Conservation (phyloP, 2,797 vertebrate genomes). For the Pteropus rufus region DNA sequence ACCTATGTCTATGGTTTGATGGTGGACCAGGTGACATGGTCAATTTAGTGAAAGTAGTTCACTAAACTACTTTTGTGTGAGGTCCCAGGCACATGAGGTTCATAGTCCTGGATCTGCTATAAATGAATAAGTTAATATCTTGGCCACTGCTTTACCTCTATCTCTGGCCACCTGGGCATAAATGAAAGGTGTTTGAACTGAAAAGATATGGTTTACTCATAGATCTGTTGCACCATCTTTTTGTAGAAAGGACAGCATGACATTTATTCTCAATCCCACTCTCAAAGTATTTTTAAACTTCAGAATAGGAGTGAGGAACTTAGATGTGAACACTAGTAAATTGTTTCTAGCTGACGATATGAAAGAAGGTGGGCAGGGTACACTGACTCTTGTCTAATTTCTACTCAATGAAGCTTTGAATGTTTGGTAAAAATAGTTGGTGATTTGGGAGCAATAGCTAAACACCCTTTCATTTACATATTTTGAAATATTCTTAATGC, state of each 20-base stretch:
- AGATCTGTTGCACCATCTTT: constrained; percentile 49
- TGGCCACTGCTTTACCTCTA: not conserved
- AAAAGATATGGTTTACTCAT: constrained; percentile 28
- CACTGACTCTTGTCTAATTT: not conserved
- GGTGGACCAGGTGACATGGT: not conserved
- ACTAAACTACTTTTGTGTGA: not conserved
- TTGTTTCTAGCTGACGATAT: not conserved
- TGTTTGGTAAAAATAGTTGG: constrained; percentile 4
- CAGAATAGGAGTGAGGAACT: not conserved
- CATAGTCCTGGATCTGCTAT: not conserved
- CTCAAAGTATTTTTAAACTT: constrained; percentile 45
- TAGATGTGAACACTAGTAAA: not conserved
- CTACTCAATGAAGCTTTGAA: not conserved
- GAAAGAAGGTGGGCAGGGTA: not conserved
- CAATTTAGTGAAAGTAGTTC: not conserved
- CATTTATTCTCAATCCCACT: constrained; percentile 28
- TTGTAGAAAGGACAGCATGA: constrained; percentile 16
- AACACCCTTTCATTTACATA: not conserved
- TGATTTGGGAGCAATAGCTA: not conserved
- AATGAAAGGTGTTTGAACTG: not conserved
- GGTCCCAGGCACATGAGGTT: not conserved
- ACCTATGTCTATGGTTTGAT: not conserved
- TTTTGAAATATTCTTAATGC: not conserved
- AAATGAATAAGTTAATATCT: constrained; percentile 24
- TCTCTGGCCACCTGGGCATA: not conserved